Evolutionary conservation across 2,113 vertebrate species (phyloP), one percentile per base, ranked within the genome.

Genomic region (Clupea harengus): DNA sequence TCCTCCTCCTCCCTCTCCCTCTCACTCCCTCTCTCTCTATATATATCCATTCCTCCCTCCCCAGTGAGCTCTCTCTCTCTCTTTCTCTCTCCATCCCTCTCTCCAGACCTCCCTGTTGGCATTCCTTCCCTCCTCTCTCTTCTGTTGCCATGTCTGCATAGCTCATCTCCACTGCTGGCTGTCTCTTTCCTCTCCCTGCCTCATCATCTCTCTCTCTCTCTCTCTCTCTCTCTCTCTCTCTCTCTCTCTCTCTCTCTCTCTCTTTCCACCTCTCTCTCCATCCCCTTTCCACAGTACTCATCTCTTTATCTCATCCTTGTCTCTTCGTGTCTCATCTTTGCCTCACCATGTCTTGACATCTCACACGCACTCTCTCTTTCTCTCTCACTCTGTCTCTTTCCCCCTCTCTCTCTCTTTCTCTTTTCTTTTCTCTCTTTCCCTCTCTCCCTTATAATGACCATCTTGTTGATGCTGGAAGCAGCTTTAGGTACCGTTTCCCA

Each of bases 181-280:
- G 18, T 25, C n/a, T 64, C 20, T 25, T 7, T n/a, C 5, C 57
- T 7, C 20, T n/a, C 72, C 20, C 4, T 11, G n/a, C 20, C 4
- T 3, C 5, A 18, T 5, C 22, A 60, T 7, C 32, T 72, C 10
- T 13, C 17, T 13, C 17, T 4, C 54, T 4, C 54, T 4, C 17
- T 13, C 17, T 5, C 9, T n/a, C 20, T n/a, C 22, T 64, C 3
- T n/a, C 7, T 17, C 81, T 84, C 82, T 72, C 45, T 18, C 83
- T 44, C 18, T 57, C 47, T 9, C 11, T 82, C 25, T 54, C 49
- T 85, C 84, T 81, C 88, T 83, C 85, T 86, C 72, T 83, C 47
- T 72, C 64, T n/a, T 60, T 52, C 81, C 17, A 75, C 87, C n/a
- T 88, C 57, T 84, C 84, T 64, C 83, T 83, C 25, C 57, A 81